Percentiles rank a stretch among this genome's conserved stretches.
Conservation (phyloP, 2,797 vertebrate genomes). For the Hoplostethus atlanticus region DNA sequence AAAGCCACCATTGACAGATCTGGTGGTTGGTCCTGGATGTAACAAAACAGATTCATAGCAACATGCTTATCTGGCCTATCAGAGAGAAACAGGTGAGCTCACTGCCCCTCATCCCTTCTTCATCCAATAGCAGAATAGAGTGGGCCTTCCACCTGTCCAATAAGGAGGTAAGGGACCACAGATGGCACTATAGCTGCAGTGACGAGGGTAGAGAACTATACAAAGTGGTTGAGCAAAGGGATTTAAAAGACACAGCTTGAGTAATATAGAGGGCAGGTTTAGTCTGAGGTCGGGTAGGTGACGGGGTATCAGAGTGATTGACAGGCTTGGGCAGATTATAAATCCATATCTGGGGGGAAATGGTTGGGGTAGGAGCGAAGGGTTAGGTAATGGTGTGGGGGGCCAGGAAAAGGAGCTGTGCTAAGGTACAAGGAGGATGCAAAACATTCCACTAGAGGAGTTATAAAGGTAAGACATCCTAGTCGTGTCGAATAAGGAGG, state of each 20-base stretch:
- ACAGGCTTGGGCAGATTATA: slow-evolving; percentile 46
- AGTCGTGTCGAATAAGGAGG: slow-evolving; percentile 41
- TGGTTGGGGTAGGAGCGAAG: slow-evolving; percentile 5
- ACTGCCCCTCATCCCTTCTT: slow-evolving; percentile 57
- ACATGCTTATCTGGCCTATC: slow-evolving; percentile 23
- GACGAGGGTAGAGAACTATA: slow-evolving; percentile 64
- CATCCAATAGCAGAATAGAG: slow-evolving; percentile 52
- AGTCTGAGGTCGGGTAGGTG: slow-evolving; percentile 42
- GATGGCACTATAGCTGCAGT: slow-evolving; percentile 79
- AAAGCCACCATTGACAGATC: slow-evolving; percentile 46
- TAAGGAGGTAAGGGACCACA: slow-evolving; percentile 62
- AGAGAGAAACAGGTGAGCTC: slow-evolving; percentile 46
- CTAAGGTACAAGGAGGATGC: slow-evolving; percentile 58
- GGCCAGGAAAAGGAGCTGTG: slow-evolving; percentile 49
- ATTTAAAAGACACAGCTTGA: slow-evolving; percentile 67
- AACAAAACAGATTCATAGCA: slow-evolving; percentile 34
- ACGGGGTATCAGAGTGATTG: slow-evolving; percentile 21
- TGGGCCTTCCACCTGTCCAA: slow-evolving; percentile 57
- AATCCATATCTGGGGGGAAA: slow-evolving; percentile 37
- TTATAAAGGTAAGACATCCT: slow-evolving; percentile 54
- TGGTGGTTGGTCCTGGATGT: slow-evolving; percentile 47
- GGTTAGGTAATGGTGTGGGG: slow-evolving; percentile 7
- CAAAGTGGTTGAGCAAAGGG: slow-evolving; percentile 69
- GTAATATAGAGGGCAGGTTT: slow-evolving; percentile 43
- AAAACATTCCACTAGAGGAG: slow-evolving; percentile 44